Evolutionary conservation across 2,113 vertebrate genomes (phyloP), one percentile per base, ranked within the genome.

Genomic region (Xiphias gladius): DNA sequence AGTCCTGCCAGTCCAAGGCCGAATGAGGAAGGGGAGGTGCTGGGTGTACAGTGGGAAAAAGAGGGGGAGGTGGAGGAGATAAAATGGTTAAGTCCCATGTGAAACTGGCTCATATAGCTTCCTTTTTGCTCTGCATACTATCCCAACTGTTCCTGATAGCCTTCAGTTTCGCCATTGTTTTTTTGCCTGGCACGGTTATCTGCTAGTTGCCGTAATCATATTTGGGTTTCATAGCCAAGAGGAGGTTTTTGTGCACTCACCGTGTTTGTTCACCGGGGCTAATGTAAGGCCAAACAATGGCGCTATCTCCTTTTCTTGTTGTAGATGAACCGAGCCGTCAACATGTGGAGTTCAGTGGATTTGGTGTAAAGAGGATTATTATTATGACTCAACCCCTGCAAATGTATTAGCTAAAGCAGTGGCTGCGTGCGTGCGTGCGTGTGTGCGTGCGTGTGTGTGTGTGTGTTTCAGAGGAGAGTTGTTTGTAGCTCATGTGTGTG

Each of bases 311-410:
- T 74, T 10, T 48, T 50, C 52, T 77, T n/a, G 73, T 76, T 85
- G 79, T 86, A 71, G 87, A 84, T 80, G 82, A 84, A 76, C 85
- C 62, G 68, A 90, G 70, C 65, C 16, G 30, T 82, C 58, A 80
- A 83, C 88, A 86, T 89, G 85, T 79, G 65, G 54, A 87, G 78
- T 82, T 86, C 70, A 83, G 84, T 86, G 67, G 82, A 89, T 90
- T 78, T 85, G 54, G 58, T 88, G 82, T 63, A 86, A 90, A 91
- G 90, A 91, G 81, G 90, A 92, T 94, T 94, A 92, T 85, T 83
- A 85, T 78, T 84, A 73, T 91, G 90, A 92, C 86, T 87, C 72
- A 83, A 78, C 19, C 73, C 12, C 20, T 72, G 71, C 46, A 62
- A 72, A 90, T 80, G 73, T 89, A 73, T 89, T 76, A 68, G 76